Base-by-base conservation (phyloP, 2,113 vertebrate genomes). In the Hippocampus comes region DNA sequence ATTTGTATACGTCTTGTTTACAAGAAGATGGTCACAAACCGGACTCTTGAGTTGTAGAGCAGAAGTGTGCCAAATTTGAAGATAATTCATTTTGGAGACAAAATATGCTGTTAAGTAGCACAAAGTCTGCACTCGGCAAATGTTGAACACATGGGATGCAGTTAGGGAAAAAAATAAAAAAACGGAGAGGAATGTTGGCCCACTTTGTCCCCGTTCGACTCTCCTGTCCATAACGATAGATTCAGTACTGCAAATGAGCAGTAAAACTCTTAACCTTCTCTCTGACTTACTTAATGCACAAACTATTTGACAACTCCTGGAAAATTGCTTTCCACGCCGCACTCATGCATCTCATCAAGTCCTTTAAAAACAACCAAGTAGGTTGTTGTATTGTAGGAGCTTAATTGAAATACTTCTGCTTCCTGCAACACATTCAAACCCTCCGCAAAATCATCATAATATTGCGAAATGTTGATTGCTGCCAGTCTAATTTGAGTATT, bases 101-200 rank as follows among this genome's bases (percentile, higher is more conserved):
- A 65, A 23, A 23, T 7, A 42, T 25, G 41, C 14, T 23, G 63
- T 23, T 27, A 46, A 57, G 78, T 69, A 70, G 43, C 66, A 72
- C 43, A 55, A 21, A 78, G 79, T 85, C 82, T 15, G 72, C 80
- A 83, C 87, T 90, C 86, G 82, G 84, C 82, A 91, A 84, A 91
- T 89, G 86, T 81, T 89, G 70, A 53, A 63, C 79, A 83, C 66
- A 74, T 72, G 76, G n/a, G 73, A 51, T 64, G 73, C 71, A 75
- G 74, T 81, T 38, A 6, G 81, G 89, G 85, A 84, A 74, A 79
- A 82, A 79, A 87, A 71, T 79, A 0, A 1, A 56, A 56, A 21
- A 85, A 89, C 68, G 78, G 70, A 70, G 68, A 86, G 87, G 86
- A 90, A 90, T 86, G 83, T 76, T 63, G 68, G 63, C 66, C 72